These are phyloP conservation scores for Leptopilina boulardi DNA, from an alignment of 1,140 invertebrate species.

Conservation along the genomic window DNA sequence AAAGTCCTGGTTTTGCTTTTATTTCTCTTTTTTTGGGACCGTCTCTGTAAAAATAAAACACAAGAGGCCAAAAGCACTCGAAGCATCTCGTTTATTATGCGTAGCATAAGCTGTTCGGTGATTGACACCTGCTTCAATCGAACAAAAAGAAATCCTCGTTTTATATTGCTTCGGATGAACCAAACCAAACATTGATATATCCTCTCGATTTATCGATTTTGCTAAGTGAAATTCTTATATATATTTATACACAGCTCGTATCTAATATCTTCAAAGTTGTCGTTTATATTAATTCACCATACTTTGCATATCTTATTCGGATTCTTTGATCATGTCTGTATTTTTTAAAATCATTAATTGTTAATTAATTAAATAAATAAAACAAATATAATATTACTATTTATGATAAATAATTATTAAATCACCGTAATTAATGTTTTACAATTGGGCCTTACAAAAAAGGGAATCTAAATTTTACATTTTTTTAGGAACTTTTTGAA, in stretches of 20 bases:
- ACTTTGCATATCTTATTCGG: neutral
- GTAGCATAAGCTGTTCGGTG: conserved; percentile 60
- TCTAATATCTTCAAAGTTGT: neutral
- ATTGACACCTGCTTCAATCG: conserved; percentile 56
- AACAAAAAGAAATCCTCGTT: conserved; percentile 41
- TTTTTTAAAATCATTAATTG: too few relatives aligned
- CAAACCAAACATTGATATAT: conserved; percentile 29
- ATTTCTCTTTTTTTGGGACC: conserved; percentile 50
- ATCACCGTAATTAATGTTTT: too few relatives aligned
- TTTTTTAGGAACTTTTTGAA: neutral
- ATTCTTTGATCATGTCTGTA: too few relatives aligned
- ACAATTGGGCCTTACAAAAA: too few relatives aligned
- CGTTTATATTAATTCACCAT: neutral
- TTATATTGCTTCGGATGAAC: conserved; percentile 12
- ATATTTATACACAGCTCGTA: too few relatives aligned
- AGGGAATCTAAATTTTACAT: too few relatives aligned
- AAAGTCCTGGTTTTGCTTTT: conserved; percentile 38
- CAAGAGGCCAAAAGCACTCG: conserved; percentile 51
- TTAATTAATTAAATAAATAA: too few relatives aligned
- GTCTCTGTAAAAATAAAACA: conserved; percentile 45
- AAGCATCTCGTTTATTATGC: conserved; percentile 62
- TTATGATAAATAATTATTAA: too few relatives aligned
- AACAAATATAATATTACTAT: too few relatives aligned
- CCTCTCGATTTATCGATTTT: conserved; percentile 25
- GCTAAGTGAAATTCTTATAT: conserved; percentile 11